Conservation (phyloP, 2,797 vertebrate genomes). For the Triplophysa bombifrons region DNA sequence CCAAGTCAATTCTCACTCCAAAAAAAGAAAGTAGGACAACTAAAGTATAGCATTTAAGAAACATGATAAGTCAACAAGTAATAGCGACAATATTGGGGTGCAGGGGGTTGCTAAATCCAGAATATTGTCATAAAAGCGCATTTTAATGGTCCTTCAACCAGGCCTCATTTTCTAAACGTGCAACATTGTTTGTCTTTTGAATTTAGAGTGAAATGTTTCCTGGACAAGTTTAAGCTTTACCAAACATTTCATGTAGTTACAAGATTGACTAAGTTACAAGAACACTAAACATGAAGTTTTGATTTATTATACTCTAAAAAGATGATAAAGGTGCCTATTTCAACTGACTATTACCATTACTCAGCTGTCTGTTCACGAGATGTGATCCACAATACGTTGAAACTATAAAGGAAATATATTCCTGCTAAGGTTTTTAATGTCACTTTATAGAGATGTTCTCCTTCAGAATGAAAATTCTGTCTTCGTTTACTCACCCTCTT, state of each 20-base stretch:
- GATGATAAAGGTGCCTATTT: neutral
- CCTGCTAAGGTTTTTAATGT: neutral
- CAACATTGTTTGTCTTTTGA: neutral
- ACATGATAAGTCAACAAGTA: neutral
- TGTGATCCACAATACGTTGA: neutral
- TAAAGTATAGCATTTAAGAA: neutral
- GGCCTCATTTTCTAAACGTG: neutral
- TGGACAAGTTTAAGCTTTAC: neutral
- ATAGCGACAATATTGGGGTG: neutral
- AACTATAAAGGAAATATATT: slow-evolving; percentile 3
- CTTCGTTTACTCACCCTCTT: no score
- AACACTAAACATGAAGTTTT: neutral
- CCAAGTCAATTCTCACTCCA: neutral
- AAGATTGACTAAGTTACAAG: no score
- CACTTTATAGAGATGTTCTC: neutral
- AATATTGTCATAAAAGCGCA: neutral
- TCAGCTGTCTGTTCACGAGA: neutral
- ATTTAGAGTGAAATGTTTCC: neutral
- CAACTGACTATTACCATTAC: neutral
- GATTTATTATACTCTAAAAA: neutral
- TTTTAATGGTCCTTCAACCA: neutral
- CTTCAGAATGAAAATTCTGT: no score
- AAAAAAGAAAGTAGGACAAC: neutral
- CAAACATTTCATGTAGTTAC: neutral
- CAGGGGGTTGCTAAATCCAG: no score